Evolutionary conservation across 2,888 invertebrate species (phyloP), one percentile per base, ranked within the genome.

Genomic region (Caenorhabditis sp.): DNA sequence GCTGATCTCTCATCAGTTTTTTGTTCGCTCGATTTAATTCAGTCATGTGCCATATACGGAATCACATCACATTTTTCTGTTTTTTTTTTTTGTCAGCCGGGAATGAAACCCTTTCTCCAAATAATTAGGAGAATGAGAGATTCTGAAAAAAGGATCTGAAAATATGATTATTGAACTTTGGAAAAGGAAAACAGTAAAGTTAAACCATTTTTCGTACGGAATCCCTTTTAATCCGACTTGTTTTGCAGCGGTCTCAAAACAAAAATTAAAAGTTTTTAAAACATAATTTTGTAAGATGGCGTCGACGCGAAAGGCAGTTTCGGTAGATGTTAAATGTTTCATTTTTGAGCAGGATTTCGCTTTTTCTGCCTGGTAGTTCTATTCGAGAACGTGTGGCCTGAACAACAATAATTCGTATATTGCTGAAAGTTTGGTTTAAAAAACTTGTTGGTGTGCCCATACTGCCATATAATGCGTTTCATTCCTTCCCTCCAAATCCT

Each of bases 61-160:
- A 51, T 68, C 54, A 54, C 68, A 68, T 68, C 68, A 68, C 54
- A 54, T 44, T n/a, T 41, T 41, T 41, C 38, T n/a, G 16, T 16
- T 16, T 44, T 14, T 44, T 41, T 41, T 41, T 41, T 3, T n/a
- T n/a, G n/a, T 31, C 31, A 31, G 31, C 31, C 4, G 7, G 31
- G 7, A 31, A n/a, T n/a, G 31, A 31, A 31, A 31, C 31, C 44
- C 14, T 44, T 44, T 44, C 16, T 44, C 16, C 16, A 14, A 14
- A 14, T 7, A 44, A 16, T 44, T 31, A 31, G 31, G 7, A 31
- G 7, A 31, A 31, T 31, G 7, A 6, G 7, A 31, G 7, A 31
- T 31, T 7, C 31, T n/a, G n/a, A 7, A 31, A 31, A 6, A 7
- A 7, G 31, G 31, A 31, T 31, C 31, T 7, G 4, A 7, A 31